Percentiles rank a stretch among this genome's conserved stretches.
phyloP scores from a whole-genome alignment of 2,888 invertebrate species.

The Apamea sordens region DNA sequence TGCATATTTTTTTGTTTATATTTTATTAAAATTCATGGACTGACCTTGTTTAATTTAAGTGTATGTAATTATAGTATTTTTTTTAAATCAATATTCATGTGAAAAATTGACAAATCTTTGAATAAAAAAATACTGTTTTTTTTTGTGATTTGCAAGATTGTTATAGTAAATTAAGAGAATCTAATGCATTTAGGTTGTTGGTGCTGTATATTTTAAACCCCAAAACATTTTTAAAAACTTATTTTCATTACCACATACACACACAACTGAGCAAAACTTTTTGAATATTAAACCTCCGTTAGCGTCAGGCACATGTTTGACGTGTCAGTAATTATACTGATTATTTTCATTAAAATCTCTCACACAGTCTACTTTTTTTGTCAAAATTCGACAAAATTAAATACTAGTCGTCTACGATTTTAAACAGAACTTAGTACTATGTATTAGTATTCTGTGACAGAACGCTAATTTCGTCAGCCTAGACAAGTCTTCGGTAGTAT shows the following conservation, averaged over 20 bases:
- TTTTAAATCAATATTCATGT: background rate
- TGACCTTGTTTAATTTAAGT: background rate
- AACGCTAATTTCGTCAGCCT: rapidly evolving
- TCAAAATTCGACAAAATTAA: background rate
- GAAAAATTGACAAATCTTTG: background rate
- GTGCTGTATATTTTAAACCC: background rate
- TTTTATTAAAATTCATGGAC: background rate
- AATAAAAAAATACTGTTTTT: background rate
- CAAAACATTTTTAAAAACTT: no score
- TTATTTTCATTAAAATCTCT: background rate
- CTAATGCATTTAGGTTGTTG: background rate
- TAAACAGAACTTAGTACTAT: background rate
- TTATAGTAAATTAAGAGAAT: background rate
- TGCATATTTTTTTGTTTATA: constrained; percentile 25
- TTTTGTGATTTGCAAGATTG: background rate
- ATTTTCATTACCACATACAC: no score
- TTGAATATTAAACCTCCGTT: background rate
- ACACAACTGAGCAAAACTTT: no score
- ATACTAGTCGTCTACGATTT: background rate
- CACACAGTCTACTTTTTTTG: no score
- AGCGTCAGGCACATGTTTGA: background rate
- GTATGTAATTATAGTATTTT: background rate
- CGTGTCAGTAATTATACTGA: background rate
- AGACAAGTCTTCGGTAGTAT: constrained; percentile 79
- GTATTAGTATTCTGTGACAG: background rate